Evolutionary conservation across 2,797 vertebrate genomes (phyloP).

Genomic region (Meda fulgida): DNA sequence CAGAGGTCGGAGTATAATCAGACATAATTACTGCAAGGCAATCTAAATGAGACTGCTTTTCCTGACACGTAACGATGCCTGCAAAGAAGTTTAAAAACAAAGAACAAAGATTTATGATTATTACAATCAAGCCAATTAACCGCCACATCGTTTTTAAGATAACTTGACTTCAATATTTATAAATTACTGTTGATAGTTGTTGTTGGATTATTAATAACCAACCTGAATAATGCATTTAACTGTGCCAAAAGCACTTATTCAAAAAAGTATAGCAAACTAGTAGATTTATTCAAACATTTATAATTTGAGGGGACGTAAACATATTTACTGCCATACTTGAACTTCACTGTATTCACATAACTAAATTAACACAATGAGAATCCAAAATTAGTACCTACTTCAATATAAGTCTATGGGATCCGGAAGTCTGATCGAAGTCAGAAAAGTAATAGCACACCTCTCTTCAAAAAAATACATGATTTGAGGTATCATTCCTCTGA

Average conservation of each 20-base stretch:
- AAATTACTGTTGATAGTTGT: background rate
- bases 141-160: background rate
- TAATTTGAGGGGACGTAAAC: background rate
- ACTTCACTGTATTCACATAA: background rate
- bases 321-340: background rate
- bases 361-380: background rate
- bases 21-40: constrained; percentile 56
- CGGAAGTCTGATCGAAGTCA: no score
- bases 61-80: constrained; percentile 46
- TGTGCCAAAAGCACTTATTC: background rate
- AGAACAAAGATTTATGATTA: constrained; percentile 30
- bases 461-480: background rate
- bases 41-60: constrained; percentile 53
- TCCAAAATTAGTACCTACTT: background rate
- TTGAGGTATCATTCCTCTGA: background rate
- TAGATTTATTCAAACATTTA: constrained; percentile 1
- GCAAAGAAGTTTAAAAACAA: constrained; percentile 8
- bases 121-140: background rate
- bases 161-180: background rate
- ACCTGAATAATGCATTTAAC: background rate
- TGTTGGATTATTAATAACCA: background rate
- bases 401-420: background rate
- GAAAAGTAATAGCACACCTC: background rate
- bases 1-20: constrained; percentile 55
- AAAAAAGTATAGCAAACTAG: background rate